Evolutionary conservation across 37 sponge, comb jelly and placozoan genomes (phyloP), one percentile per base, ranked within the genome.

Genomic region (Chondrilla cf. caribensis): DNA sequence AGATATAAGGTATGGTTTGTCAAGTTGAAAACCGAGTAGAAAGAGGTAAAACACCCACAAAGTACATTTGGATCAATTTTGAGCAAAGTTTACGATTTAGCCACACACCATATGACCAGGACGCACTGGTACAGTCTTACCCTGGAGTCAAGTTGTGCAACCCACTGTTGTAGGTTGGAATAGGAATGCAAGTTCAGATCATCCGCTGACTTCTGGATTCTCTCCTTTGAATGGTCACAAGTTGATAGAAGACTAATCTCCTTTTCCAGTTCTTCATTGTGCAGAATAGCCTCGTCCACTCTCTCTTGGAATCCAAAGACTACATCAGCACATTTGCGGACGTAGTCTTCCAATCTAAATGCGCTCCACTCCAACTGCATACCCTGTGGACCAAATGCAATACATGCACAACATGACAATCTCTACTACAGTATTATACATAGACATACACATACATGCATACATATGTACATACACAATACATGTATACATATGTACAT

Each of bases 121-220:
- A n/a, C n/a, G n/a, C n/a, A n/a, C n/a, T n/a, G n/a, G n/a, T n/a
- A n/a, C n/a, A n/a, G n/a, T 29, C 80, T 60, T 25, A 60, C 80
- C 38, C 80, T 29, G 24, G 2, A 43, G 68, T 95, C 91, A 17
- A 90, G 87, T 41, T 83, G 29, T 9, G 40, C 33, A 19, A 92
- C 90, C 96, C 99, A 95, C 65, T 81, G 44, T 5, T 68, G 47
- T 57, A 98, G 86, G 81, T 98, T 98, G 5, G 99, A 87, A 77
- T 91, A 95, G 9, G 94, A 90, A 36, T 93, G 89, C 17, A 98
- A 89, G 81, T 93, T 98, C 70, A 98, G 85, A 24, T 95, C 94
- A 80, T 98, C 99, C 5, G 95, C 89, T 36, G 84, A 51, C 71
- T 95, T 95, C 92, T 95, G 96, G 17, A 98, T 85, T 55, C 91